These are phyloP conservation scores for Monoplex corrugatus DNA, from an alignment of 2,888 invertebrate genomes.

Conservation along the genomic window DNA sequence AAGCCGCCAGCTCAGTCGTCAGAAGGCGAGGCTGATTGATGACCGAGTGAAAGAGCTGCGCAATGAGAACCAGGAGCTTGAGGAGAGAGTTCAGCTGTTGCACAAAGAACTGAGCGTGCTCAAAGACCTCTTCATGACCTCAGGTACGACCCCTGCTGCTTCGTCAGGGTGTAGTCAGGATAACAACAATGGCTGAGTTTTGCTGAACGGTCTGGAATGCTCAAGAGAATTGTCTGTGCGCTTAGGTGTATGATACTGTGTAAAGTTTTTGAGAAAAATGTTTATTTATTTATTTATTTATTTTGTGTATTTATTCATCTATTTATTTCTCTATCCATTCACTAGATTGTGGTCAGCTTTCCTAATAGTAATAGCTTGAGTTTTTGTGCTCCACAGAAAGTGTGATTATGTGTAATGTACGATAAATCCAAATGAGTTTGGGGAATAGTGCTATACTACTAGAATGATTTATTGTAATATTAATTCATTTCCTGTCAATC, in stretches of 20 bases:
- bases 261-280: background rate
- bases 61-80: slow-evolving; percentile 94
- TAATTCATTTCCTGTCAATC: too few species aligned
- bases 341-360: background rate
- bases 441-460: too few species aligned
- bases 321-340: background rate
- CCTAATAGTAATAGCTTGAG: background rate
- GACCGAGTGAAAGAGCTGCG: slow-evolving; percentile 94
- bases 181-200: slow-evolving; percentile 33
- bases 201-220: slow-evolving; percentile 49
- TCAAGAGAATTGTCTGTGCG: slow-evolving; percentile 58
- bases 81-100: slow-evolving; percentile 93
- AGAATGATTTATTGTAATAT: too few species aligned
- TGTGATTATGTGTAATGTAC: too few species aligned
- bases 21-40: slow-evolving; percentile 95
- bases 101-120: slow-evolving; percentile 91
- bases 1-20: slow-evolving; percentile 97
- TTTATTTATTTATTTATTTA: background rate
- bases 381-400: too few species aligned
- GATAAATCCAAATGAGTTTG: too few species aligned
- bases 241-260: background rate
- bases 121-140: slow-evolving; percentile 85
- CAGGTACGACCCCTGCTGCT: slow-evolving; percentile 66
- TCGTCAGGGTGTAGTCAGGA: too few species aligned
- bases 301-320: background rate